Base-by-base conservation (phyloP, 2,797 vertebrate species). In the Xyrichtys novacula region DNA sequence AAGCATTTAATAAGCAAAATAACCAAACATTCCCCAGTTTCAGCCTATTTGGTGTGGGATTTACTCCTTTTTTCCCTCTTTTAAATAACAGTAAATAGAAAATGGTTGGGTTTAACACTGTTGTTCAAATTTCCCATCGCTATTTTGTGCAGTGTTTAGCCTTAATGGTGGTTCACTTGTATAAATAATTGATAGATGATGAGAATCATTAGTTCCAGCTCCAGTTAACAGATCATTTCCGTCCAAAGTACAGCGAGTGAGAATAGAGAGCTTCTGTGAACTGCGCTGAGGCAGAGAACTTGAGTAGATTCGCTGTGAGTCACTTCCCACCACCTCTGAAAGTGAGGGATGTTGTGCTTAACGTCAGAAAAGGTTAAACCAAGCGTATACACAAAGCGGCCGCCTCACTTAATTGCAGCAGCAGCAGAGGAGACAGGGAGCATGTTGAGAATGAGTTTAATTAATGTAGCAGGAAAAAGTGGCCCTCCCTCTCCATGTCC, bases 391-490 rank as follows among this genome's bases (percentile, higher is more conserved):
- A 60, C 79, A 68, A 59, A 17, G 64, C 61, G 19, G 46, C 55
- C 69, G 71, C 73, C 55, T 73, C 63, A 54, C 77, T 60, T 88
- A 85, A 85, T 76, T 83, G 75, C 61, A 53, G 70, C 70, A 54
- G 74, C 66, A 75, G 60, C 80, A 57, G 84, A 83, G 76, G 74
- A 81, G 72, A 82, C 69, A 36, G 87, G 83, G 63, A 76, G 81
- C 81, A 78, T 86, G 89, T 92, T 81, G 89, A 80, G 89, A 85
- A 88, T 88, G 88, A 91, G 92, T 89, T 95, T 95, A 95, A 97
- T 96, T 96, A 95, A 96, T 94, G 94, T 95, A 93, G 91, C 94
- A 93, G 89, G 93, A 95, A 95, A 95, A 88, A 87, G 92, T 59
- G 91, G 79, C 89, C 91, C 92, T 94, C 89, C 91, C 91, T 94